phyloP scores from a whole-genome alignment of 2,888 invertebrate genomes.

The Acleris holmiana region DNA sequence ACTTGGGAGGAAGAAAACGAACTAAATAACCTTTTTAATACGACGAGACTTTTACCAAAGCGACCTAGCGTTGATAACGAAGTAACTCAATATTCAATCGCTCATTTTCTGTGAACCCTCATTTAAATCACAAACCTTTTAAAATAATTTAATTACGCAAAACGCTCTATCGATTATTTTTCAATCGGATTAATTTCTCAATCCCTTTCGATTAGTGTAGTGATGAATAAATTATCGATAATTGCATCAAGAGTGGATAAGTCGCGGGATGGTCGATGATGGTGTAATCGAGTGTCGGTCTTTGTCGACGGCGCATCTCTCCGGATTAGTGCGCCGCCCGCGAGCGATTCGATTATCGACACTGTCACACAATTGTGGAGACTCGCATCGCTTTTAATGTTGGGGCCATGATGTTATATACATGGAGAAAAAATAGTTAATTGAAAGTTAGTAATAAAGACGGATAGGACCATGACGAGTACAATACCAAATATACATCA shows the following conservation, averaged over 20 bases:
- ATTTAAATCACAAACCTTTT: conserved; percentile 21
- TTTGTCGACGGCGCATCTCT: conserved; percentile 14
- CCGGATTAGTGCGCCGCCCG: conserved; percentile 9
- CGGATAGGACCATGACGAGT: too few relatives aligned
- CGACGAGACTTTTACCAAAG: neutral
- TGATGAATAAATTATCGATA: conserved; percentile 19
- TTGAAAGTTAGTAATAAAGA: too few relatives aligned
- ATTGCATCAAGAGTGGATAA: conserved; percentile 9
- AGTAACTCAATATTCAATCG: conserved; percentile 15
- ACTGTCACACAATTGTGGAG: conserved; percentile 16
- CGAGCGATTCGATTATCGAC: conserved; percentile 23
- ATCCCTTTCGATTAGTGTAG: conserved; percentile 22
- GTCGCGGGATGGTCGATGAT: conserved; percentile 1
- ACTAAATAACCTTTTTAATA: too few relatives aligned
- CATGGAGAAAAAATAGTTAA: too few relatives aligned
- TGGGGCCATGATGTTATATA: conserved; percentile 9
- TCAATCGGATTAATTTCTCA: conserved; percentile 10
- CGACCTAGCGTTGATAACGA: conserved; percentile 12
- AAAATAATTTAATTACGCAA: conserved; percentile 16
- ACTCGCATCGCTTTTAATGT: conserved; percentile 24
- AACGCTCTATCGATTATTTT: conserved; percentile 14
- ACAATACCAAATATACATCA: too few relatives aligned
- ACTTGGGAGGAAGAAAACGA: too few relatives aligned
- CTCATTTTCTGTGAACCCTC: conserved; percentile 7
- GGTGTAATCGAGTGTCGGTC: conserved; percentile 5